Conservation (phyloP, 2,113 vertebrate species). For the Solenodon paradoxus region DNA sequence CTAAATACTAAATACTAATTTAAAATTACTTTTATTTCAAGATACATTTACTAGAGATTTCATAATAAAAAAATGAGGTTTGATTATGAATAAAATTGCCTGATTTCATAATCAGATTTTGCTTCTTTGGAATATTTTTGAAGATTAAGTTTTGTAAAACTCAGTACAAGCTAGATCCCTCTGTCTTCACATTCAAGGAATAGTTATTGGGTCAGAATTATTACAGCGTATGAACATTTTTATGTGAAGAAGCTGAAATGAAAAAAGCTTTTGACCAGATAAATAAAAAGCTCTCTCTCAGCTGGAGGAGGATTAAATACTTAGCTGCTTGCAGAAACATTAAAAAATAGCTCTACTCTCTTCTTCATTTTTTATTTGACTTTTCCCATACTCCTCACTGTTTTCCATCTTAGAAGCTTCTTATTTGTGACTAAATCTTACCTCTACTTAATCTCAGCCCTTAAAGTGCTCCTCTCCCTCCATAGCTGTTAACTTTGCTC, state of each 20-base stretch:
- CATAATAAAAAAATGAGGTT: background rate
- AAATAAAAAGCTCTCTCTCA: slow-evolving; percentile 32
- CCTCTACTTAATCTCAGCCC: background rate
- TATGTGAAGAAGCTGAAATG: slow-evolving; percentile 39
- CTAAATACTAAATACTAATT: slow-evolving; percentile 2
- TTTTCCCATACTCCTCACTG: background rate
- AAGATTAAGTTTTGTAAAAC: slow-evolving; percentile 22
- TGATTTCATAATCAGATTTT: slow-evolving; percentile 29
- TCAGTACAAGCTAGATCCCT: background rate
- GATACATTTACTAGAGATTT: slow-evolving; percentile 20
- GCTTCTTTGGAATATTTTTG: background rate
- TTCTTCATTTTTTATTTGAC: slow-evolving; percentile 9
- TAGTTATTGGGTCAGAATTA: background rate
- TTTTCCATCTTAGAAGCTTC: slow-evolving; percentile 37
- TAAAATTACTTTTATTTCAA: slow-evolving; percentile 31
- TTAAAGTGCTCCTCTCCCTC: fast-evolving
- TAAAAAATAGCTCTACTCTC: background rate
- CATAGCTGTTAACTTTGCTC: background rate
- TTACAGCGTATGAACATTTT: background rate
- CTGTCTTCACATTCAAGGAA: slow-evolving; percentile 5
- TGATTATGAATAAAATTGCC: slow-evolving; percentile 37
- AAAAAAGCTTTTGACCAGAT: slow-evolving; percentile 10
- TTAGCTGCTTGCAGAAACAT: slow-evolving; percentile 44
- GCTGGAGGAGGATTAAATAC: slow-evolving; percentile 34
- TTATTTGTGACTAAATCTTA: background rate